Percentiles rank a stretch among this genome's conserved stretches.
These are phyloP conservation scores for Eupelmus urozonus DNA, from an alignment of 2,888 invertebrate genomes.

Conservation along the genomic window DNA sequence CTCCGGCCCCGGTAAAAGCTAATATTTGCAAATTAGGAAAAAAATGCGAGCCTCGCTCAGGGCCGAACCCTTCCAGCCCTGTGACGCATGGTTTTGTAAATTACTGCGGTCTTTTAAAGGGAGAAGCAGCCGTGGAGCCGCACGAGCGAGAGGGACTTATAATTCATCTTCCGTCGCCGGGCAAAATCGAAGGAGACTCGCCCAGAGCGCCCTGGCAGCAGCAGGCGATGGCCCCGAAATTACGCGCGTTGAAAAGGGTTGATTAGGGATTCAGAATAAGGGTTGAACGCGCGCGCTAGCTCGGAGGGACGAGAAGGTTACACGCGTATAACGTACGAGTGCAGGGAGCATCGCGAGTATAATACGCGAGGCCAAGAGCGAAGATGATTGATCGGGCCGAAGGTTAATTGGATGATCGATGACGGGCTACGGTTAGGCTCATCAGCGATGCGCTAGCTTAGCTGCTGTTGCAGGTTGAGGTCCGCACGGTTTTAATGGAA, in stretches of 20 bases:
- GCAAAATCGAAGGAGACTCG: conserved; percentile 58
- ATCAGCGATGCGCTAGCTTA: conserved; percentile 60
- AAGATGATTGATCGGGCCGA: conserved; percentile 88
- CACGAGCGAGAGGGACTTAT: conserved; percentile 47
- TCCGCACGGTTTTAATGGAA: conserved; percentile 40
- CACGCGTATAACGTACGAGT: conserved; percentile 42
- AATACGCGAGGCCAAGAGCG: conserved; percentile 68
- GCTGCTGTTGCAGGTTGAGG: neutral
- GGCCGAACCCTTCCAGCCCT: conserved; percentile 56
- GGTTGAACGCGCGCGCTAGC: conserved; percentile 67
- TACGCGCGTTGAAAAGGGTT: conserved; percentile 77
- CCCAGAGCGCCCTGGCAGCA: conserved; percentile 41
- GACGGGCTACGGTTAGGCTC: conserved; percentile 76
- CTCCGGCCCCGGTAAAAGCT: conserved; percentile 44
- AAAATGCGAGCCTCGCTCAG: conserved; percentile 57
- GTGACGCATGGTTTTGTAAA: conserved; percentile 61
- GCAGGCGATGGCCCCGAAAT: conserved; percentile 68
- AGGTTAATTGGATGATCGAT: conserved; percentile 89
- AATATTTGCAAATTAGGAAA: conserved; percentile 62
- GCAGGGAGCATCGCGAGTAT: no score
- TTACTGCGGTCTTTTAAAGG: conserved; percentile 58
- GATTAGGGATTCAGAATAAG: conserved; percentile 76
- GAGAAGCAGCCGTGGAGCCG: conserved; percentile 4
- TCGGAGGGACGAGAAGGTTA: conserved; percentile 43
- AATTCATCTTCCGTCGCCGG: conserved; percentile 61